These are phyloP conservation scores for Aphelenchoides avenae DNA, from an alignment of 1,140 invertebrate genomes.

Conservation along the genomic window DNA sequence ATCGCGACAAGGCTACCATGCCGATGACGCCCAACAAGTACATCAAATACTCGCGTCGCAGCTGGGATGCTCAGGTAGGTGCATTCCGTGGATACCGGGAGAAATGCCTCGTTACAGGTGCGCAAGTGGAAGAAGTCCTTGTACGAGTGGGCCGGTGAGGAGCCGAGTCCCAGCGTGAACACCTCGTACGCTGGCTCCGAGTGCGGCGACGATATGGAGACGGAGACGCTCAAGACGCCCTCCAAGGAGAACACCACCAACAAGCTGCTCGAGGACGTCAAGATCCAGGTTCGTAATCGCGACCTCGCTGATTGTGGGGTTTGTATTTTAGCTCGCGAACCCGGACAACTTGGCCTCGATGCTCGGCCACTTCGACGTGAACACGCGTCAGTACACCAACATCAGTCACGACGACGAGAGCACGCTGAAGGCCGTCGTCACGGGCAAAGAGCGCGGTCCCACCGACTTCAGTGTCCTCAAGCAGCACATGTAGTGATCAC, in stretches of 20 bases:
- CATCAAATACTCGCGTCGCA: constrained; percentile 60
- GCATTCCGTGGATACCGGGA: background rate
- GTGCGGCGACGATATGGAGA: constrained; percentile 11
- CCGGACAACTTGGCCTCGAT: constrained; percentile 43
- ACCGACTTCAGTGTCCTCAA: constrained; percentile 3
- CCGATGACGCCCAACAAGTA: constrained; percentile 62
- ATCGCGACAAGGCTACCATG: constrained; percentile 28
- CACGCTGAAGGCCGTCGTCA: background rate
- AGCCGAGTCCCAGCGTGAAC: constrained; percentile 18
- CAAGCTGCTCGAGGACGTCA: constrained; percentile 1
- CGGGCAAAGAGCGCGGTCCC: background rate
- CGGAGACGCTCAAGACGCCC: background rate
- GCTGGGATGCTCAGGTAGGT: constrained; percentile 58
- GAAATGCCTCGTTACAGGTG: constrained; percentile 21
- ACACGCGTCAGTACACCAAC: background rate
- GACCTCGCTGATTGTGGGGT: no score
- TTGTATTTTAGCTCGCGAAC: no score
- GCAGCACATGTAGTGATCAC: no score
- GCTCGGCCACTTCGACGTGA: constrained; percentile 32
- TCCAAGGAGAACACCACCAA: constrained; percentile 5
- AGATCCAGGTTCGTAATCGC: constrained; percentile 14
- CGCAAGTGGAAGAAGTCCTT: constrained; percentile 56
- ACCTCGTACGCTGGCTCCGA: constrained; percentile 8
- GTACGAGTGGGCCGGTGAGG: constrained; percentile 41
- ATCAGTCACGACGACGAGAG: background rate